Evolutionary conservation across 2,797 vertebrate species (phyloP), one percentile per base, ranked within the genome.

Genomic region (Gallinago stenura): DNA sequence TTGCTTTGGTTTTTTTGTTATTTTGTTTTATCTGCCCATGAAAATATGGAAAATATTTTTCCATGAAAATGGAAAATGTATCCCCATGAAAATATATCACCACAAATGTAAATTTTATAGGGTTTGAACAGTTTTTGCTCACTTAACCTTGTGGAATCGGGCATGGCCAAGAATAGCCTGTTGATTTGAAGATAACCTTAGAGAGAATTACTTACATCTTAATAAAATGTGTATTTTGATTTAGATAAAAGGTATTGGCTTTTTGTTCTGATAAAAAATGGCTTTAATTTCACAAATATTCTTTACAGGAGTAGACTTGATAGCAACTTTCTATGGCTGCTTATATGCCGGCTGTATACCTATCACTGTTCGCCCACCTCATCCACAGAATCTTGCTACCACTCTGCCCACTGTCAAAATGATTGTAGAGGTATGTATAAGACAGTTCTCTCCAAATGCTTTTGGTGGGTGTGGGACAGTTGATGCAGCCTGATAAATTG

Each of bases 331-430:
- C 98, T 99, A 99, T 4, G 99, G 99, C 85, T 99, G 99, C 95
- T 98, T 99, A 60, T 99, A 99, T 1, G 99, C 99, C 1, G 99
- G 99, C 92, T 99, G 99, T 73, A 98, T 99, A 76, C 99, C 99
- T 0, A 98, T 99, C 93, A 99, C 99, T 0, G 99, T 99, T 93
- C 98, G 99, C 73, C 99, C 99, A 2, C 99, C 99, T 3, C 99
- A 99, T 92, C 99, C 99, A 0, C 99, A 99, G 97, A 99, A 99
- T 97, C 98, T 99, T 73, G 98, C 99, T 53, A 99, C 99, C 86
- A 99, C 99, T 6, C 98, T 99, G 69, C 99, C 99, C 91, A 99
- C 99, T 4, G 99, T 99, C 97, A 99, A 99, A 97, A 99, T 99
- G 99, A 99, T 99, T 62, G 99, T 99, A 22, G 99, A 99, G 99